Percentiles rank a stretch among this genome's conserved stretches.
These are phyloP conservation scores for Phrynosoma platyrhinos DNA, from an alignment of 2,113 vertebrate genomes.

Conservation along the genomic window DNA sequence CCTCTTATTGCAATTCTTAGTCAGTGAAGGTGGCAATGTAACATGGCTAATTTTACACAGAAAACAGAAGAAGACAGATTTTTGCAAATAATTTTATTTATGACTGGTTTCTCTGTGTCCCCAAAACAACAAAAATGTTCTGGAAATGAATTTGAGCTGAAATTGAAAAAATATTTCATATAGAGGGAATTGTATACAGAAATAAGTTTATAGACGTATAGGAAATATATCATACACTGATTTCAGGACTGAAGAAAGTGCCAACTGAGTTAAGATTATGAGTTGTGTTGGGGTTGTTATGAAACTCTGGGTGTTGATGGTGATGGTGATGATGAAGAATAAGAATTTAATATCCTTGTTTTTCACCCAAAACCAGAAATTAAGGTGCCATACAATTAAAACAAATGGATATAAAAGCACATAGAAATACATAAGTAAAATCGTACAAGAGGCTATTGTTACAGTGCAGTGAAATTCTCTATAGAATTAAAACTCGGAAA, in stretches of 20 bases:
- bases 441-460: too few species aligned
- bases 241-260: constrained; percentile 28
- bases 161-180: constrained; percentile 1
- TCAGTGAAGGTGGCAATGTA: too few species aligned
- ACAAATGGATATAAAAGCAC: too few species aligned
- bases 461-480: too few species aligned
- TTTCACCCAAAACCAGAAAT: too few species aligned
- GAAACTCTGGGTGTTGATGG: not conserved
- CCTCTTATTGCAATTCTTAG: not conserved
- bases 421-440: too few species aligned
- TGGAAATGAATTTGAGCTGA: constrained; percentile 9
- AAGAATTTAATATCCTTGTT: too few species aligned
- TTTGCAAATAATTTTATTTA: not conserved
- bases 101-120: not conserved
- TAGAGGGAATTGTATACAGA: not conserved
- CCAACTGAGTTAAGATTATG: not conserved
- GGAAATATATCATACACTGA: not conserved
- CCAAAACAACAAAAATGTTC: not conserved
- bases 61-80: constrained; percentile 11
- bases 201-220: too few species aligned
- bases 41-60: not conserved
- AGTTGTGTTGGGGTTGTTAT: not conserved
- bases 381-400: too few species aligned
- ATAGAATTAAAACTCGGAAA: too few species aligned
- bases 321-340: too few species aligned